A percentile compares a stretch with the other conserved stretches of the same genome.
Evolutionary conservation across 2,888 invertebrate species (phyloP).

Genomic region (Stenchaetothrips biformis): DNA sequence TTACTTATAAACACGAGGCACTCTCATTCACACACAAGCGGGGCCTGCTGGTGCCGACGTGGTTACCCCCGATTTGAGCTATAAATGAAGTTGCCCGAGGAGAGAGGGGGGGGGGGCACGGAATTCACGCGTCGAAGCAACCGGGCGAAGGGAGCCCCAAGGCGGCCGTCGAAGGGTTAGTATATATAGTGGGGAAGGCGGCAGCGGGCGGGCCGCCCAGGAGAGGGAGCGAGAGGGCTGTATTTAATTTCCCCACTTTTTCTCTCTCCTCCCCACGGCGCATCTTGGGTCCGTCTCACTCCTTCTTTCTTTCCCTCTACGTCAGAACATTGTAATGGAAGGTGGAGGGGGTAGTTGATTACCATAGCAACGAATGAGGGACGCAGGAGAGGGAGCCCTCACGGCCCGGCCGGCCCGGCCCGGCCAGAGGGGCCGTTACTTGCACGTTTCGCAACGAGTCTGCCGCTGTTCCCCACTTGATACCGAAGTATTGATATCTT

Average conservation of each 20-base stretch:
- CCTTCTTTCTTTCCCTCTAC: constrained; percentile 9
- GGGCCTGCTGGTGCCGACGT: not conserved
- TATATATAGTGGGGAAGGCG: not conserved
- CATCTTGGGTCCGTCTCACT: constrained; percentile 7
- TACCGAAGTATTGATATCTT: constrained; percentile 4
- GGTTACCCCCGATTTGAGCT: not conserved
- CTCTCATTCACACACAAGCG: not conserved
- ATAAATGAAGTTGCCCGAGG: not conserved
- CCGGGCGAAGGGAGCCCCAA: not conserved
- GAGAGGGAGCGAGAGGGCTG: constrained; percentile 7
- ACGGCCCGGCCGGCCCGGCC: not conserved
- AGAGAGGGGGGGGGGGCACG: constrained; percentile 9
- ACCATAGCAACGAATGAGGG: constrained; percentile 24
- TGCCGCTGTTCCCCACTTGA: not conserved
- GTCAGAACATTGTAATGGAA: constrained; percentile 23
- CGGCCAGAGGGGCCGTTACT: constrained; percentile 11
- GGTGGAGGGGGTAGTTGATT: constrained; percentile 24
- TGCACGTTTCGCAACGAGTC: constrained; percentile 20
- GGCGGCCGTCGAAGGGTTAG: not conserved
- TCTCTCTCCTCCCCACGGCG: not conserved
- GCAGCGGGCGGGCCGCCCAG: not conserved
- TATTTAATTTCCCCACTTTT: constrained; percentile 23
- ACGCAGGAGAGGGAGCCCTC: not conserved
- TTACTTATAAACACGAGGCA: too few relatives aligned
- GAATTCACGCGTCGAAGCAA: constrained; percentile 14